phyloP scores from a whole-genome alignment of 2,888 invertebrate species.

The Strigamia transsilvanica region DNA sequence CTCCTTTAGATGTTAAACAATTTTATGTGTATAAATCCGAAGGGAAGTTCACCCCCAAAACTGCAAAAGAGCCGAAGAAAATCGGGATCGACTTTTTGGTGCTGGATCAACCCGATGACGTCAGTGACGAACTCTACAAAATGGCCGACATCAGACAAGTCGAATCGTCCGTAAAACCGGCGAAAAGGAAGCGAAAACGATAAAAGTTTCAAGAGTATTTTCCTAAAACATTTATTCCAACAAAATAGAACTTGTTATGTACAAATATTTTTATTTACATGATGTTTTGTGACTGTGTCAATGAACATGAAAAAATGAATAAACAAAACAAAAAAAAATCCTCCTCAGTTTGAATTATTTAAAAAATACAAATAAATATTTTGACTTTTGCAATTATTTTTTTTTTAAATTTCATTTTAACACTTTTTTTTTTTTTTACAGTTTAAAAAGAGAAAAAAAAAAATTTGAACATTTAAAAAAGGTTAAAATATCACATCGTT shows the following conservation, averaged over 20 bases:
- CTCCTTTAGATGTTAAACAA: neutral
- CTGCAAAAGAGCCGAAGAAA: neutral
- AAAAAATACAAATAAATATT: neutral
- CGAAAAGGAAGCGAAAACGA: neutral
- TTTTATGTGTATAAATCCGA: neutral
- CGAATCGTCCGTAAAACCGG: neutral
- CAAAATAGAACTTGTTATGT: conserved; percentile 53
- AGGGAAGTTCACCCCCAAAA: neutral
- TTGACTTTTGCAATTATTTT: conserved; percentile 22
- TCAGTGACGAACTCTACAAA: neutral
- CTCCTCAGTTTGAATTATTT: neutral
- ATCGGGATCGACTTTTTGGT: neutral
- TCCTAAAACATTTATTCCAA: conserved; percentile 53
- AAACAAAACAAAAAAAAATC: conserved; percentile 2
- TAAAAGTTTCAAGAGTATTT: conserved; percentile 32
- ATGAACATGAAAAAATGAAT: neutral
- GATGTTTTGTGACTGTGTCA: conserved; percentile 43
- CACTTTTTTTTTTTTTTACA: neutral
- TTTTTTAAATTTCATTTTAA: neutral
- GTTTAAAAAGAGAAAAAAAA: neutral
- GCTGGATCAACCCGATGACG: neutral
- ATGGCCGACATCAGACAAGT: neutral
- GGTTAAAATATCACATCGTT: conserved; percentile 1
- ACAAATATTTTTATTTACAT: conserved; percentile 50
- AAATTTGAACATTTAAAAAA: neutral